Evolutionary conservation across 2,113 vertebrate species (phyloP), one percentile per base, ranked within the genome.

Genomic region (Bos taurus): DNA sequence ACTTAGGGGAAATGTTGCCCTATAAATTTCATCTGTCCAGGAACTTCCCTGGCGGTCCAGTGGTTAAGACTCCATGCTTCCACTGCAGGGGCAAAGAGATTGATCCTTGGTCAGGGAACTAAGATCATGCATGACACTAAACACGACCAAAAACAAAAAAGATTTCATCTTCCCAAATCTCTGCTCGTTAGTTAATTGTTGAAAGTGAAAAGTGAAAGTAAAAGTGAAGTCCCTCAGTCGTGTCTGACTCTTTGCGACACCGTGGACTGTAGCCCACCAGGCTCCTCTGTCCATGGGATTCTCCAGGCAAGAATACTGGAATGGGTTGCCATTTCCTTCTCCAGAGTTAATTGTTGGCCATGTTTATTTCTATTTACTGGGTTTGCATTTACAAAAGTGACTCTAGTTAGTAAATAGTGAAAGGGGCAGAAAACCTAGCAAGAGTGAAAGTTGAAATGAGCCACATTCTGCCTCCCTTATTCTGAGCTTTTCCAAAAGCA

Each of bases 341-440:
- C 59, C 59, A 62, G 59, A 62, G 59, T 62, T 62, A 86, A 74
- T 52, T 90, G 57, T 85, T 57, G 48, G n/a, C 59, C 62, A 25
- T 90, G 80, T 92, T 33, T 80, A 48, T 92, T 36, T 94, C 43
- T 71, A 33, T 88, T 84, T 33, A 54, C 33, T 78, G 74, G 21
- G 36, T 80, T 94, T 88, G 64, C 74, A 67, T 94, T 97, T 88
- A 80, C 30, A 88, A 88, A 78, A 87, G 52, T 74, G 74, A 77
- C 71, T 94, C 78, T 50, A 48, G 50, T 23, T 83, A 88, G 21
- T n/a, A 7, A 56, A 52, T 16, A 26, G 48, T 59, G 48, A 94
- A 91, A 90, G 52, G 48, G 60, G 86, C 21, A 30, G 56, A 81
- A 90, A 92, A 43, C 33, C 33, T 36, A 85, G 60, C 81, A 74